Conservation (phyloP, 2,113 vertebrate species). For the Lathamus discolor region DNA sequence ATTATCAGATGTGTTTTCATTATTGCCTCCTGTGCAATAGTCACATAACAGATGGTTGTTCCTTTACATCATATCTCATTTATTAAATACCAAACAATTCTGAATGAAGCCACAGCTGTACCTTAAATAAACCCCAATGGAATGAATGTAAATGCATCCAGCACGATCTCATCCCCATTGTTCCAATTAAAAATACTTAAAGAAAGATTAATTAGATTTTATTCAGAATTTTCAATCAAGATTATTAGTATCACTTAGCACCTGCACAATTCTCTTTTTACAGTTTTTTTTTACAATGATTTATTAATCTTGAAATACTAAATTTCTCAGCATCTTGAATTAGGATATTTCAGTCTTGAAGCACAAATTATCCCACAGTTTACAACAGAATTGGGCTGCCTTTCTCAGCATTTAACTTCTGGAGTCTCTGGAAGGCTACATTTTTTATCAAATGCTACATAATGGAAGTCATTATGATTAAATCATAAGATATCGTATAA, state of each 20-base stretch:
- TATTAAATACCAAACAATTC: background rate
- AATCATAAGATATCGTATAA: background rate
- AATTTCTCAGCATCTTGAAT: background rate
- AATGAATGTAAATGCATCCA: background rate
- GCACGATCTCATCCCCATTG: background rate
- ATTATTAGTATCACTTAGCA: background rate
- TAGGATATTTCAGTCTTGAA: background rate
- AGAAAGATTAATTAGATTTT: background rate
- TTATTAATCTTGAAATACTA: background rate
- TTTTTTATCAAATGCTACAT: background rate
- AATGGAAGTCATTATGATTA: background rate
- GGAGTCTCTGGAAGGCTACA: background rate
- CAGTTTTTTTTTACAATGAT: background rate
- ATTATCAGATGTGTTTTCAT: background rate
- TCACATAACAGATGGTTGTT: background rate
- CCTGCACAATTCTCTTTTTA: background rate
- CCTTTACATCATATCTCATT: background rate
- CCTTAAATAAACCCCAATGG: background rate
- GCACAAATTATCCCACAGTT: background rate
- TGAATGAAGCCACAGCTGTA: background rate
- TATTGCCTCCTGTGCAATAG: background rate
- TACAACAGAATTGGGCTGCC: background rate
- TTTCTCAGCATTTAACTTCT: background rate
- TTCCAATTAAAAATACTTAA: background rate
- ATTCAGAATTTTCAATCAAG: background rate